A percentile compares a stretch with the other conserved stretches of the same genome.
phyloP scores from a whole-genome alignment of 2,113 vertebrate genomes.

The Mormoops blainvillei region DNA sequence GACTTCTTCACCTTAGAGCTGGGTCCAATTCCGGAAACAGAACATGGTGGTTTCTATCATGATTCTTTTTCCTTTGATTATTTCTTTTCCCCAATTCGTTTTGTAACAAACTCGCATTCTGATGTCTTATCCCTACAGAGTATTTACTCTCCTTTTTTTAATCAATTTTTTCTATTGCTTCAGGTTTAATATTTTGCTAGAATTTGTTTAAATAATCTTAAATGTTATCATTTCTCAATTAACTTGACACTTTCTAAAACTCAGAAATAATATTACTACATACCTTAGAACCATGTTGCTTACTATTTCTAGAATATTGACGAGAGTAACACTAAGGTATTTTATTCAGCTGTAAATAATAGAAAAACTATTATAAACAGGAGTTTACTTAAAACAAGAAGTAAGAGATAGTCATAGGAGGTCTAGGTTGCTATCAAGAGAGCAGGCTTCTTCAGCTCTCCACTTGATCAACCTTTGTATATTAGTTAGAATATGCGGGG shows the following conservation, averaged over 20 bases:
- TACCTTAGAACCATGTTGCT: neutral
- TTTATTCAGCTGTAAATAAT: neutral
- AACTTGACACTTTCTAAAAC: neutral
- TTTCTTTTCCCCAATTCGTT: neutral
- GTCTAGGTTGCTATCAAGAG: neutral
- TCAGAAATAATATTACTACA: neutral
- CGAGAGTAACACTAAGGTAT: neutral
- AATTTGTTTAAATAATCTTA: neutral
- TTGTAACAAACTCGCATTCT: neutral
- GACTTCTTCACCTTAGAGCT: neutral
- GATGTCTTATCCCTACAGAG: neutral
- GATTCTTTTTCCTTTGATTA: neutral
- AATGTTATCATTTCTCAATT: neutral
- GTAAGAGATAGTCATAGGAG: neutral
- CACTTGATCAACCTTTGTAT: neutral
- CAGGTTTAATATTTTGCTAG: neutral
- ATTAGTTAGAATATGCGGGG: neutral
- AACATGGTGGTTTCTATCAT: neutral
- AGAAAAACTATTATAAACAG: neutral
- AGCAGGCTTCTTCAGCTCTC: neutral
- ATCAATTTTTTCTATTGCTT: neutral
- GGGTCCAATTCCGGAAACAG: neutral
- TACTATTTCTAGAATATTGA: neutral
- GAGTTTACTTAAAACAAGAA: neutral
- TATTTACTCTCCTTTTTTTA: neutral